Percentiles rank a stretch among this genome's conserved stretches.
Evolutionary conservation across 2,113 vertebrate species (phyloP).

Genomic region (Charina bottae): DNA sequence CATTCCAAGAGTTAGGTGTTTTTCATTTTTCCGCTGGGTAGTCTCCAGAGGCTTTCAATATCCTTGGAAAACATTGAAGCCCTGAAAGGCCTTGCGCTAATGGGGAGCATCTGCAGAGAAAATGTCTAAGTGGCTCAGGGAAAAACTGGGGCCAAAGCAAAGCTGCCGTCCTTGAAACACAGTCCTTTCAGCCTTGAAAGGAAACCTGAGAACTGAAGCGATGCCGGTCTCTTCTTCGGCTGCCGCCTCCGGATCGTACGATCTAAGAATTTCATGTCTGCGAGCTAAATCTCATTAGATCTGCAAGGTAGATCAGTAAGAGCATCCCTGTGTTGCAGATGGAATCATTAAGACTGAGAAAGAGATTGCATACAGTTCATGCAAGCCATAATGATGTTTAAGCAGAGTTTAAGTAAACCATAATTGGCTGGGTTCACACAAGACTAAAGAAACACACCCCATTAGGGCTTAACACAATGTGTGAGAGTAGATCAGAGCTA

Average conservation of each 20-base stretch:
- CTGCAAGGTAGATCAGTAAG: neutral
- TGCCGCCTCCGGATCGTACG: no score
- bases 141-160: neutral
- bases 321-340: neutral
- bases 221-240: no score
- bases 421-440: neutral
- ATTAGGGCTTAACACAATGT: neutral
- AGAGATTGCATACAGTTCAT: neutral
- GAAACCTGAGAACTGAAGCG: neutral
- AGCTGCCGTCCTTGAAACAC: neutral
- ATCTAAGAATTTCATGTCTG: neutral
- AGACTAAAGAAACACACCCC: neutral
- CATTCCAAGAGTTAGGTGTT: neutral
- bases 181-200: neutral
- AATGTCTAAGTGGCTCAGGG: slow-evolving; percentile 2
- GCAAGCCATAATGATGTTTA: neutral
- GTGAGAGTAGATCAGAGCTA: neutral
- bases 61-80: slow-evolving; percentile 8
- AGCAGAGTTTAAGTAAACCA: neutral
- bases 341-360: neutral
- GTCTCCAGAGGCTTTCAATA: neutral
- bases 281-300: neutral
- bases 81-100: slow-evolving; percentile 1
- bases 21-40: neutral
- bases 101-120: neutral